Evolutionary conservation across 2,797 vertebrate genomes (phyloP).

Genomic region (Hipposideros larvatus): DNA sequence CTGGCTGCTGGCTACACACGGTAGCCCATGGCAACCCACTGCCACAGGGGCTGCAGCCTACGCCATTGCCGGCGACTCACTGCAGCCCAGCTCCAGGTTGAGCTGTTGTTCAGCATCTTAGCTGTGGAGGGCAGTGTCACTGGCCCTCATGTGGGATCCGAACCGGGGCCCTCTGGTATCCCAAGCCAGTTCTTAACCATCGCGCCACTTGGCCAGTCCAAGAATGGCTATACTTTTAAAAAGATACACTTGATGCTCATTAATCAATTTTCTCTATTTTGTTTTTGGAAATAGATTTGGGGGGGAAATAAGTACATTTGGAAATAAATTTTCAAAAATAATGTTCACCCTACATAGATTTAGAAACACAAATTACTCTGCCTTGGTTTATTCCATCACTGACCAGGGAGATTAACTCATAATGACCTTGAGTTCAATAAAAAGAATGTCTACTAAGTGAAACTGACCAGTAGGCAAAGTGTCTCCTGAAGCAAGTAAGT

Average conservation of each 20-base stretch:
- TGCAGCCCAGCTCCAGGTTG: too few relatives aligned
- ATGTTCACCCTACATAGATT: background rate
- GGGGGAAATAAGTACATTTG: conserved; percentile 23
- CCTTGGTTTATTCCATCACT: background rate
- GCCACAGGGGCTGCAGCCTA: too few relatives aligned
- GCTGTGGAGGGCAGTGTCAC: too few relatives aligned
- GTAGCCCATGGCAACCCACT: too few relatives aligned
- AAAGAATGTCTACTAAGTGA: background rate
- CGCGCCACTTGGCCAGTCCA: background rate
- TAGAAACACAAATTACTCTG: background rate
- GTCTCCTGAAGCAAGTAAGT: background rate
- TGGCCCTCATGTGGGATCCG: too few relatives aligned
- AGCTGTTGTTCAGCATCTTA: too few relatives aligned
- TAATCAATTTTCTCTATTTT: background rate
- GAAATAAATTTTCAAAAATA: background rate
- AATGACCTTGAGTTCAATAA: conserved; percentile 32
- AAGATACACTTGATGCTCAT: background rate
- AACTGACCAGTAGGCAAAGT: background rate
- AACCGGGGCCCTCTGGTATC: too few relatives aligned
- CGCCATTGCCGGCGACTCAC: too few relatives aligned
- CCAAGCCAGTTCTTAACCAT: too few relatives aligned
- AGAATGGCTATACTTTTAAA: background rate
- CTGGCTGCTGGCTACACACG: too few relatives aligned
- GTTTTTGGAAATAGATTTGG: conserved; percentile 36
- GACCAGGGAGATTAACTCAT: background rate